phyloP scores from a whole-genome alignment of 2,113 vertebrate genomes.

The Mellivora capensis region DNA sequence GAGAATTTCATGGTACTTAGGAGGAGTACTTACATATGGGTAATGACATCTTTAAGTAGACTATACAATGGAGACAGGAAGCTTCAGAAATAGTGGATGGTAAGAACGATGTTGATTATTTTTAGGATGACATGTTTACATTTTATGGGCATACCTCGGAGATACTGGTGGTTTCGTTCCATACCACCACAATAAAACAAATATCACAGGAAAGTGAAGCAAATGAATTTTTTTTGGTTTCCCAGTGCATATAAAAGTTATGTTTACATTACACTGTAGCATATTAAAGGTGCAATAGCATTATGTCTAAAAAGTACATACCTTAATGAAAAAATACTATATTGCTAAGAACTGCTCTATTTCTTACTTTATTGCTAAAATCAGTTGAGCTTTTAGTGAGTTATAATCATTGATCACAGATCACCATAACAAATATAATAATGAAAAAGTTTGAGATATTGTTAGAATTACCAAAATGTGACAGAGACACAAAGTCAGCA shows the following conservation, averaged over 20 bases:
- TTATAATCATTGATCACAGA: background rate
- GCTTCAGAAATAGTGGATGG: background rate
- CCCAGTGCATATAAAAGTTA: background rate
- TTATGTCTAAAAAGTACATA: background rate
- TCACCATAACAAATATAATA: background rate
- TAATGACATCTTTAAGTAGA: background rate
- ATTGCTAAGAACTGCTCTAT: background rate
- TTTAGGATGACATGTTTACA: background rate
- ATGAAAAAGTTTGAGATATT: background rate
- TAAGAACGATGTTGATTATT: constrained; percentile 7
- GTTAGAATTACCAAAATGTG: background rate
- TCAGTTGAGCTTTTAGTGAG: background rate
- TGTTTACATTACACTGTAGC: background rate
- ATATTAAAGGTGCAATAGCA: background rate
- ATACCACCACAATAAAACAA: background rate
- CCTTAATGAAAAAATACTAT: background rate
- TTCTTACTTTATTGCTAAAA: background rate
- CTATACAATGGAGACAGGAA: background rate
- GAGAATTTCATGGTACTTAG: constrained; percentile 10
- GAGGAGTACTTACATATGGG: background rate
- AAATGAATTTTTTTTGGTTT: background rate
- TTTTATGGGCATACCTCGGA: background rate
- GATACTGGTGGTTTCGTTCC: background rate
- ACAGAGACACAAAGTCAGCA: background rate
- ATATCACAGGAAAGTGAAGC: background rate